phyloP scores from a whole-genome alignment of 2,797 vertebrate genomes.

The Novumbra hubbsi region DNA sequence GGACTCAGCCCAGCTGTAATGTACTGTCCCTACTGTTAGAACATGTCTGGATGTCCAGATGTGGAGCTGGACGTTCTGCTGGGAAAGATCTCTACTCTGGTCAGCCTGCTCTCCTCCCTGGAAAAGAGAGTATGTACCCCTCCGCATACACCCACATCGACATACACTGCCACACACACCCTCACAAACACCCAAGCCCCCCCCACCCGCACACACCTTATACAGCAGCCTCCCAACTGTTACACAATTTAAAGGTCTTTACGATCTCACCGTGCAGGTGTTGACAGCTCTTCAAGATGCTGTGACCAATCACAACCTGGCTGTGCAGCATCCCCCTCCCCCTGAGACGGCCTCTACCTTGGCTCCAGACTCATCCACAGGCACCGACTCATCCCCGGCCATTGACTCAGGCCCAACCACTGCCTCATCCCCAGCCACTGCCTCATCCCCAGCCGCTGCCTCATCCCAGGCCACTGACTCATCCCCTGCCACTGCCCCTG shows the following conservation, averaged over 20 bases:
- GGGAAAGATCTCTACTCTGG: constrained; percentile 78
- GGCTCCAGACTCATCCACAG: neutral
- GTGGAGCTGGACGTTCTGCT: constrained; percentile 79
- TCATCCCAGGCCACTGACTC: neutral
- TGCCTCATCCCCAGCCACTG: neutral
- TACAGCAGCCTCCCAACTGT: neutral
- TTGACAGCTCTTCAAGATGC: constrained; percentile 78
- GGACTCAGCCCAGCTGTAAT: neutral
- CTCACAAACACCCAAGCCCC: neutral
- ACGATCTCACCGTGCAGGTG: constrained; percentile 60
- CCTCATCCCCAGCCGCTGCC: neutral
- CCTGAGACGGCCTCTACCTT: constrained; percentile 52
- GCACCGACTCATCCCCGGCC: neutral
- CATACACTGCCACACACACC: no score
- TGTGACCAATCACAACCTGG: constrained; percentile 77
- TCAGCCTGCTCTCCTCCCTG: constrained; percentile 80
- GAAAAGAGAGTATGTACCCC: constrained; percentile 78
- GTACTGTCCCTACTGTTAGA: constrained; percentile 33
- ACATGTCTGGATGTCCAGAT: constrained; percentile 60
- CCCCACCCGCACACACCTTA: neutral
- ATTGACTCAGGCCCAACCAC: neutral
- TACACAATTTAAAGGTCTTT: neutral
- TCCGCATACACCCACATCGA: neutral
- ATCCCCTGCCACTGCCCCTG: neutral
- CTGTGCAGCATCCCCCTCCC: constrained; percentile 60